Evolutionary conservation across 2,113 vertebrate species (phyloP), one percentile per base, ranked within the genome.

Genomic region (Mola mola): DNA sequence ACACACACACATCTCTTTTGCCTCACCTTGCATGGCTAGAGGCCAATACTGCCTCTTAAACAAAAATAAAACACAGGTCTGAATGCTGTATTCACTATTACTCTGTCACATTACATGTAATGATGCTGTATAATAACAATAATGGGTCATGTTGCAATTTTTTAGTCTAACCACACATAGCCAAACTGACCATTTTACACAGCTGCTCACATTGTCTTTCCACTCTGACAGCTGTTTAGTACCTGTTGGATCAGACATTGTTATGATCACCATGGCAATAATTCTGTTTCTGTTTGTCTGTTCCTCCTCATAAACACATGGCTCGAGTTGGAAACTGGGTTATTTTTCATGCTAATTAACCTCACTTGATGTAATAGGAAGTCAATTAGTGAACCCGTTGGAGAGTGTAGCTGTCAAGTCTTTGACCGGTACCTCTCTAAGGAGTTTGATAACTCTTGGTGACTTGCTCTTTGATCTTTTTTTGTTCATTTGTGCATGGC

Each of bases 401-500:
- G 38, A 44, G 11, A 72, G 51, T 66, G 43, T 50, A 64, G 50
- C 28, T 46, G 22, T 38, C 2, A 4, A 24, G 29, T 59, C 41
- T 66, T 59, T 58, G 59, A 73, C 70, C 69, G 17, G 31, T 72
- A 20, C 71, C 28, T 50, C 15, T 25, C 21, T 42, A 21, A 49
- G 53, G 60, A 65, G 49, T 76, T 47, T 33, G 41, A 19, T 71
- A 64, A 69, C 81, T 63, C 57, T 31, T 43, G 47, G 17, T 70
- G 57, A 81, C 59, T 68, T 31, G 40, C 6, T 36, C 72, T 85
- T 82, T 85, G 74, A 83, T 85, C 72, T 81, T 38, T 73, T 70
- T 82, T 68, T 72, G 66, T 65, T 65, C 72, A 53, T 57, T 84
- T 84, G 74, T 79, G 57, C 28, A 29, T n/a, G 28, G 28, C 5